Percentiles rank a stretch among this genome's conserved stretches.
These are phyloP conservation scores for Sander vitreus DNA, from an alignment of 2,113 vertebrate species.

Conservation along the genomic window DNA sequence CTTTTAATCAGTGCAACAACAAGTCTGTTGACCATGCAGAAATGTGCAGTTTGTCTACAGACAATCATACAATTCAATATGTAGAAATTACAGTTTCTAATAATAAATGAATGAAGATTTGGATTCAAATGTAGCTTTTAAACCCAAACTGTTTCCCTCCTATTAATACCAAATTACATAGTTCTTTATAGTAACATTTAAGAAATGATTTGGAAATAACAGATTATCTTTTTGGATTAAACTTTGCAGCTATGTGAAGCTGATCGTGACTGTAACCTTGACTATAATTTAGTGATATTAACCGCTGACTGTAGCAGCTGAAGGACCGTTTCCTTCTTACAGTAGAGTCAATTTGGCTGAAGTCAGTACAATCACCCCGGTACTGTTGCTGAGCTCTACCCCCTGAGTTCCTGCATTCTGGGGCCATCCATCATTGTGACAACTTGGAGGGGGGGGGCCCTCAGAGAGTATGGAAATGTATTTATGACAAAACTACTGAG, in stretches of 20 bases:
- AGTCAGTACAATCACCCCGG: background rate
- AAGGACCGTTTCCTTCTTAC: slow-evolving; percentile 11
- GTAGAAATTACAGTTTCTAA: no score
- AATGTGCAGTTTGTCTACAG: no score
- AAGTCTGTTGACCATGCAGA: no score
- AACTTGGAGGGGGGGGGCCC: background rate
- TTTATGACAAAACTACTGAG: slow-evolving; percentile 33
- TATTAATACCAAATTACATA: no score
- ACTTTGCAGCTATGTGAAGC: background rate
- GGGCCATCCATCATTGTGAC: slow-evolving; percentile 41
- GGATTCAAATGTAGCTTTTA: no score
- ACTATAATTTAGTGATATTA: background rate
- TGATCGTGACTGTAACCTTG: background rate
- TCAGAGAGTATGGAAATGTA: slow-evolving; percentile 12
- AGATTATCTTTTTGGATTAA: no score
- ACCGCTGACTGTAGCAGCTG: background rate
- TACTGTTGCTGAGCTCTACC: background rate
- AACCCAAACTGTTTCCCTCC: no score
- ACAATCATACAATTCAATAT: no score
- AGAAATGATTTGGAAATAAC: no score
- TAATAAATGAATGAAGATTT: no score
- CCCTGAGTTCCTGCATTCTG: slow-evolving; percentile 1
- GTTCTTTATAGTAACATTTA: no score
- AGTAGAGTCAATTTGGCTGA: background rate
- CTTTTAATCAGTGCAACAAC: no score